Percentiles rank a stretch among this genome's conserved stretches.
Evolutionary conservation across 1,140 invertebrate species (phyloP).

Genomic region (Drosophila kohkoa): DNA sequence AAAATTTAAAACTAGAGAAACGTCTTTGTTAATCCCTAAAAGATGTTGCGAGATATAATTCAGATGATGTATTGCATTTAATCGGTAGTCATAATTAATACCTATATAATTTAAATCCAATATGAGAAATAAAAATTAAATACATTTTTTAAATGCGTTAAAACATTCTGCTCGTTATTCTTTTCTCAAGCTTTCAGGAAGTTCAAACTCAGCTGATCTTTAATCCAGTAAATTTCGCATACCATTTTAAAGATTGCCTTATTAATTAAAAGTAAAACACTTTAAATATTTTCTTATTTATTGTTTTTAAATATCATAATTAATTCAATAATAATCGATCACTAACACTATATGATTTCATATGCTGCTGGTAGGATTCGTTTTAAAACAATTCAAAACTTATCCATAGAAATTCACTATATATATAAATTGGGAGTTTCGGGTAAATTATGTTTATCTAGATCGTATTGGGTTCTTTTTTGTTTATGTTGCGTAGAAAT

Average conservation of each 20-base stretch:
- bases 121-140: constrained; percentile 61
- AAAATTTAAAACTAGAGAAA: constrained; percentile 54
- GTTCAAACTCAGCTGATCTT: neutral
- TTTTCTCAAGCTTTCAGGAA: neutral
- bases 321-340: constrained; percentile 70
- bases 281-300: constrained; percentile 50
- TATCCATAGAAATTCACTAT: constrained; percentile 27
- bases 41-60: constrained; percentile 35
- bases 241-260: no score
- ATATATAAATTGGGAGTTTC: neutral
- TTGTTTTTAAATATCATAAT: constrained; percentile 69
- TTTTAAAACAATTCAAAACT: constrained; percentile 21
- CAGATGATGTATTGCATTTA: constrained; percentile 72
- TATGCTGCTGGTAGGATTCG: constrained; percentile 31
- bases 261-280: neutral
- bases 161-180: constrained; percentile 5
- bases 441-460: constrained; percentile 52
- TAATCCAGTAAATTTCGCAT: no score
- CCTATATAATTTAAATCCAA: constrained; percentile 68
- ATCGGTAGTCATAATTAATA: constrained; percentile 76
- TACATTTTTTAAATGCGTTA: constrained; percentile 74
- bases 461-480: constrained; percentile 55
- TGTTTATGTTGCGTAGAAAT: constrained; percentile 52
- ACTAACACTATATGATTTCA: constrained; percentile 62
- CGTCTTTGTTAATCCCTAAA: constrained; percentile 58